Conservation (phyloP, 2,797 vertebrate genomes). For the Falco naumanni region DNA sequence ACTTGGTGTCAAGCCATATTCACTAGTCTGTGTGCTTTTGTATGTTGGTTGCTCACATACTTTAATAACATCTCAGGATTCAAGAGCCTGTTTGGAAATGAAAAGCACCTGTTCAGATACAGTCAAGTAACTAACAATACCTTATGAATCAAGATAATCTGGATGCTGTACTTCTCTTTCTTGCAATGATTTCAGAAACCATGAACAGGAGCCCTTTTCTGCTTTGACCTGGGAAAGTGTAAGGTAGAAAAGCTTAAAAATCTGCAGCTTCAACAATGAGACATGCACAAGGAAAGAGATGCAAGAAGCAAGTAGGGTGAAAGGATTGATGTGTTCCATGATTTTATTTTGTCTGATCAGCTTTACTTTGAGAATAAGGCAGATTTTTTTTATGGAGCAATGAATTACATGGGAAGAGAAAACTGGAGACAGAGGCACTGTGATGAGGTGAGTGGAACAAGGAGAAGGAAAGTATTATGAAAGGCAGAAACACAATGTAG, state of each 20-base stretch:
- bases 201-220: not conserved
- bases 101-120: not conserved
- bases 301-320: not conserved
- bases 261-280: not conserved
- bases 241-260: not conserved
- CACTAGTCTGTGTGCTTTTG: not conserved
- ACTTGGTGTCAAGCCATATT: not conserved
- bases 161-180: not conserved
- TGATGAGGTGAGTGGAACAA: not conserved
- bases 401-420: not conserved
- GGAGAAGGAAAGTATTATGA: not conserved
- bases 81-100: not conserved
- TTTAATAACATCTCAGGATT: not conserved
- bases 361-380: not conserved
- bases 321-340: not conserved
- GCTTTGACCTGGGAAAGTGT: not conserved
- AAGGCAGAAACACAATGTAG: not conserved
- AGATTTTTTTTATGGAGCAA: not conserved
- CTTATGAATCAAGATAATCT: not conserved
- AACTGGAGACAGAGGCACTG: not conserved
- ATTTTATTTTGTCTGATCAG: not conserved
- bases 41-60: not conserved
- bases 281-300: not conserved
- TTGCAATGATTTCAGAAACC: not conserved
- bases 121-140: not conserved